Conservation (phyloP, 2,113 vertebrate genomes). For the Eptesicus fuscus region DNA sequence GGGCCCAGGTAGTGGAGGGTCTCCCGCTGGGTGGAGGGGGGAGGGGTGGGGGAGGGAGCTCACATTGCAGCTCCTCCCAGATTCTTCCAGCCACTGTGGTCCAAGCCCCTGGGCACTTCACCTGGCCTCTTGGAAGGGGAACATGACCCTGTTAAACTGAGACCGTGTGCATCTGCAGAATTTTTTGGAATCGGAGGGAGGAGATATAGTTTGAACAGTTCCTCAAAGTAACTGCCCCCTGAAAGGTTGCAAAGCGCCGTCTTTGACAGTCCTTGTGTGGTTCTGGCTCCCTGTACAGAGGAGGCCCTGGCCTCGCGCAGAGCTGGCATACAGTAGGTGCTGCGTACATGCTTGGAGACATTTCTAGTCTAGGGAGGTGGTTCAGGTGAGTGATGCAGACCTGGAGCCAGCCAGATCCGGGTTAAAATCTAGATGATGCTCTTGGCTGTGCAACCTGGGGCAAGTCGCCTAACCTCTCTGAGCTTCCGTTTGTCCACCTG, state of each 20-base stretch:
- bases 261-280: neutral
- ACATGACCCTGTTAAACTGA: neutral
- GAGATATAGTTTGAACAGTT: neutral
- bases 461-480: neutral
- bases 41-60: neutral
- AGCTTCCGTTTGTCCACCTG: neutral
- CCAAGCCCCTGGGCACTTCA: neutral
- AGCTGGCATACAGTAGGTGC: neutral
- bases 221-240: neutral
- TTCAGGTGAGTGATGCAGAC: neutral
- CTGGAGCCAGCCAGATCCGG: neutral
- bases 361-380: neutral
- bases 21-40: accelerated
- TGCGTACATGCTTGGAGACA: neutral
- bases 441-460: neutral
- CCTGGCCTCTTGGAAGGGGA: neutral
- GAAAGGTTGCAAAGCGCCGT: neutral
- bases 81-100: neutral
- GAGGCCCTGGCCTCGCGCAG: neutral
- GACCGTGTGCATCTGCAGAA: neutral
- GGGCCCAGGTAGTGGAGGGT: neutral
- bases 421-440: neutral
- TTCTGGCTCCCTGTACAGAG: neutral
- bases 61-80: neutral
- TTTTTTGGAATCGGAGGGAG: neutral